A percentile compares a stretch with the other conserved stretches of the same genome.
These are phyloP conservation scores for Indicator maculatus DNA, from an alignment of 2,113 vertebrate species.

Conservation along the genomic window DNA sequence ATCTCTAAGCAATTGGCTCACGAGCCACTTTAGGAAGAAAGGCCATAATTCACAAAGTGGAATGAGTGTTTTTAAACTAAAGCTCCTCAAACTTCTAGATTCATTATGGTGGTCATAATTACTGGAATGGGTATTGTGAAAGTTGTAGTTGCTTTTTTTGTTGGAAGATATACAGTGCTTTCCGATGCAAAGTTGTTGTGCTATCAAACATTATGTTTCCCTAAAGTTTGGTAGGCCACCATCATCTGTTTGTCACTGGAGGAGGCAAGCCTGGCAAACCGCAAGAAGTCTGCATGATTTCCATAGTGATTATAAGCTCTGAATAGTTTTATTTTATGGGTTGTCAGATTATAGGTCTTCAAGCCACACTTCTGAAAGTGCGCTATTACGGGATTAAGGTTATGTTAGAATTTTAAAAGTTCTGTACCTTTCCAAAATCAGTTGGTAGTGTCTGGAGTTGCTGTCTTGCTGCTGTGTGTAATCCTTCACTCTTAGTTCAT, in stretches of 20 bases:
- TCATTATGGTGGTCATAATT: not conserved
- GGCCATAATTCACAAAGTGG: not conserved
- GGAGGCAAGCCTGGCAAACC: conserved; percentile 21
- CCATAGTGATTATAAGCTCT: not conserved
- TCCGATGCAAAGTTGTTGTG: not conserved
- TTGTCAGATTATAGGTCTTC: not conserved
- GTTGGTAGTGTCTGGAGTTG: not conserved
- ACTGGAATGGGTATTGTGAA: not conserved
- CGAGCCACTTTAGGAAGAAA: not conserved
- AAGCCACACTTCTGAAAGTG: not conserved
- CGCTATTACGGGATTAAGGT: not conserved
- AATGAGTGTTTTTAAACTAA: not conserved
- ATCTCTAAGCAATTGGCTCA: not conserved
- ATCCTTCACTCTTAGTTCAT: not conserved
- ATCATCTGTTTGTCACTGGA: not conserved
- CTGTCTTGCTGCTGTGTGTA: not conserved
- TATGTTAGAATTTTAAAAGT: not conserved
- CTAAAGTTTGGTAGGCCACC: not conserved
- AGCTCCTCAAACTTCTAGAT: not conserved
- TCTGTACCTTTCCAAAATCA: not conserved
- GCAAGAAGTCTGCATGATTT: not conserved
- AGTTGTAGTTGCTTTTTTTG: not conserved
- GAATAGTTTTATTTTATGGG: not conserved
- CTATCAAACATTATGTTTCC: not conserved
- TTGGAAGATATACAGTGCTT: not conserved